phyloP scores from a whole-genome alignment of 2,113 vertebrate genomes.

The Perca fluviatilis region DNA sequence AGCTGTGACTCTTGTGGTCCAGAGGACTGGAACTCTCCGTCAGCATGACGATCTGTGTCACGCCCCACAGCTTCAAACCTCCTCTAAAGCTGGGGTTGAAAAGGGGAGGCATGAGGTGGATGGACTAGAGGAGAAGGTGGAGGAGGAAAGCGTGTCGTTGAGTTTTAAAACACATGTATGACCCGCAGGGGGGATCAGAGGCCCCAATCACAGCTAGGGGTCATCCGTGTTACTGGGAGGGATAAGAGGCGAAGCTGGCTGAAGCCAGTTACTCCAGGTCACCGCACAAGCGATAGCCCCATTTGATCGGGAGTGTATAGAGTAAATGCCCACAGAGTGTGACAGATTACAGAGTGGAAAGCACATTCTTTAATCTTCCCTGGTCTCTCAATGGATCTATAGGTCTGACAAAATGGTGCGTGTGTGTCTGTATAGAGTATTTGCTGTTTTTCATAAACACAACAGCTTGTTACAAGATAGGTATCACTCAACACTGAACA shows the following conservation, averaged over 20 bases:
- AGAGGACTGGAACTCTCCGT: conserved; percentile 50
- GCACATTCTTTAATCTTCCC: conserved; percentile 44
- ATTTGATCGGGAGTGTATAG: conserved; percentile 50
- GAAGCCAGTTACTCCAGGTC: conserved; percentile 67
- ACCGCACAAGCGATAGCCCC: conserved; percentile 60
- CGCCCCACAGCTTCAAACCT: conserved; percentile 36
- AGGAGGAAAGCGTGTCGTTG: conserved; percentile 15
- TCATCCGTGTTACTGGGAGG: conserved; percentile 59
- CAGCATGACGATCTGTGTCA: conserved; percentile 46
- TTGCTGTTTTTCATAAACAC: conserved; percentile 11
- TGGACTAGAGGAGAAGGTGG: conserved; percentile 1
- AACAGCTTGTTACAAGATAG: conserved; percentile 6
- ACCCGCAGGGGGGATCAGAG: conserved; percentile 54
- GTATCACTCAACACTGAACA: conserved; percentile 11
- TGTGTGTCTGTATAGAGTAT: conserved; percentile 16
- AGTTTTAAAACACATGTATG: conserved; percentile 65
- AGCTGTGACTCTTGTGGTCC: conserved; percentile 32
- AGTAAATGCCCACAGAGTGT: conserved; percentile 45
- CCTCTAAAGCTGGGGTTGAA: conserved; percentile 28
- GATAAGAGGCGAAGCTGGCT: conserved; percentile 41
- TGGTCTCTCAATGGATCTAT: conserved; percentile 31
- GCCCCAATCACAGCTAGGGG: conserved; percentile 71
- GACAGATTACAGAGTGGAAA: conserved; percentile 41
- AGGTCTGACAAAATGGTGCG: conserved; percentile 17
- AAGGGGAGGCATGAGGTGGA: not conserved